phyloP scores from a whole-genome alignment of 2,797 vertebrate genomes.

The Sebastes ruberrimus region DNA sequence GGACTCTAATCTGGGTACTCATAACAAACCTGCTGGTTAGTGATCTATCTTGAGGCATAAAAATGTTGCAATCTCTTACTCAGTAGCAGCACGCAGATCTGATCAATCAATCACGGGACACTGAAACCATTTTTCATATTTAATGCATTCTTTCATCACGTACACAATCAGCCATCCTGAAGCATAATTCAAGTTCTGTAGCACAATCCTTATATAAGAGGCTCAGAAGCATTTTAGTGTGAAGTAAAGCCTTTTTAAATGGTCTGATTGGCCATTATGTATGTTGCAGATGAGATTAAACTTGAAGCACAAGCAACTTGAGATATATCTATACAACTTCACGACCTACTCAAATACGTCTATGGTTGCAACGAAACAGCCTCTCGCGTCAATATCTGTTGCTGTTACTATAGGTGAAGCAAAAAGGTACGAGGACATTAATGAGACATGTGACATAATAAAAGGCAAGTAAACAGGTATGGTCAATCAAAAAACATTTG shows the following conservation, averaged over 20 bases:
- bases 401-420: conserved; percentile 24
- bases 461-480: conserved; percentile 35
- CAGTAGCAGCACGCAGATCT: not conserved
- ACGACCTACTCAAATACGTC: conserved; percentile 44
- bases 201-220: conserved; percentile 35
- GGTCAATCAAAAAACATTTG: conserved; percentile 53
- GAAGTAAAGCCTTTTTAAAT: conserved; percentile 56
- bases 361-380: conserved; percentile 39
- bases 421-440: conserved; percentile 40
- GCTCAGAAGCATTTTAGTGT: conserved; percentile 60
- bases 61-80: not conserved
- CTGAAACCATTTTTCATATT: conserved; percentile 46
- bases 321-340: conserved; percentile 35
- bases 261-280: conserved; percentile 18
- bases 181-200: conserved; percentile 48
- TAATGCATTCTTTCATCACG: conserved; percentile 72
- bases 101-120: conserved; percentile 28
- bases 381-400: conserved; percentile 15
- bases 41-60: not conserved
- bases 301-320: conserved; percentile 52
- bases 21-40: conserved; percentile 6
- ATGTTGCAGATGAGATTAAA: conserved; percentile 27
- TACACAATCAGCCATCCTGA: conserved; percentile 51
- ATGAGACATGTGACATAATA: conserved; percentile 30
- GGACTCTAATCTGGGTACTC: not conserved